These are phyloP conservation scores for Drosophila conformis DNA, from an alignment of 2,888 invertebrate genomes.

Conservation along the genomic window DNA sequence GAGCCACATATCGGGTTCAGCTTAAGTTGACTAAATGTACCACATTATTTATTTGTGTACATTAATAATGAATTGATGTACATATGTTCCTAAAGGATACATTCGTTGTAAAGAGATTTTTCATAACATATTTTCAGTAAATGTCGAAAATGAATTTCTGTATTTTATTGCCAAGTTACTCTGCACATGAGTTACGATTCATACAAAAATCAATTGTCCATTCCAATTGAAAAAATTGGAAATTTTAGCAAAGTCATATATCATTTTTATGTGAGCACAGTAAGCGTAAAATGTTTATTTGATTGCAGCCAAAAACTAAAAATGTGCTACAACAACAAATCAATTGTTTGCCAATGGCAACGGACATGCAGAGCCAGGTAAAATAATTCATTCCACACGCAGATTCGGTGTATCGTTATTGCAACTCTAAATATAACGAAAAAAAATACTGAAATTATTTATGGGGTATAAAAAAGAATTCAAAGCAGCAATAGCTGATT, in stretches of 20 bases:
- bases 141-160: background rate
- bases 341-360: conserved; percentile 8
- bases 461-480: background rate
- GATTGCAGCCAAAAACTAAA: conserved; percentile 17
- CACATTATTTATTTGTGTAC: background rate
- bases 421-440: conserved; percentile 15
- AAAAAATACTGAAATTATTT: conserved; percentile 4
- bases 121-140: background rate
- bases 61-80: background rate
- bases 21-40: background rate
- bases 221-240: background rate
- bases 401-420: conserved; percentile 13
- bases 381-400: conserved; percentile 13
- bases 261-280: conserved; percentile 35
- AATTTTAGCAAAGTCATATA: conserved; percentile 16
- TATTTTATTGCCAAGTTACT: background rate
- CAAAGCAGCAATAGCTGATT: background rate
- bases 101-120: background rate
- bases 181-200: conserved; percentile 16
- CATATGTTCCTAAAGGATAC: background rate
- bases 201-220: conserved; percentile 11
- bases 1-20: background rate
- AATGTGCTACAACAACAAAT: conserved; percentile 14
- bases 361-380: conserved; percentile 4
- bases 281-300: conserved; percentile 31